Evolutionary conservation across 2,797 vertebrate species (phyloP).

Genomic region (Rachycentron canadum): DNA sequence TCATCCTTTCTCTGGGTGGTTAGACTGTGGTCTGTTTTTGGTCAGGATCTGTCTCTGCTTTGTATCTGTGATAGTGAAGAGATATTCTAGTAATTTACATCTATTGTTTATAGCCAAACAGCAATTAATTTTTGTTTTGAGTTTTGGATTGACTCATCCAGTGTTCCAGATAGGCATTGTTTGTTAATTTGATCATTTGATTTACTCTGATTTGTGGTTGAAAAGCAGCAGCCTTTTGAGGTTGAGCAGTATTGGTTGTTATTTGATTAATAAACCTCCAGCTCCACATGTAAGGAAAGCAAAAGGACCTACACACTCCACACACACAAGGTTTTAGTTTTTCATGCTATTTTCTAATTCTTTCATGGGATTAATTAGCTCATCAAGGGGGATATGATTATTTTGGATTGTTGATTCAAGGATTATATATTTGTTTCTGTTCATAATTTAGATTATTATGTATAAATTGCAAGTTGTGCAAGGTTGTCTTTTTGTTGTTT

Average conservation of each 20-base stretch:
- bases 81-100: neutral
- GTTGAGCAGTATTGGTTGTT: neutral
- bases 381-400: neutral
- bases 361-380: neutral
- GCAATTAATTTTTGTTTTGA: neutral
- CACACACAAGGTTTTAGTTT: neutral
- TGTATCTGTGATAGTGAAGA: neutral
- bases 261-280: neutral
- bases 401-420: neutral
- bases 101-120: neutral
- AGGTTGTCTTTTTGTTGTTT: neutral
- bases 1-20: neutral
- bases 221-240: neutral
- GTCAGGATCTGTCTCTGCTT: constrained; percentile 4
- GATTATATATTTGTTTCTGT: neutral
- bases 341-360: neutral
- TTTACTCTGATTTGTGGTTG: neutral
- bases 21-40: neutral
- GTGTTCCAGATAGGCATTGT: neutral
- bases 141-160: neutral
- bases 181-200: neutral
- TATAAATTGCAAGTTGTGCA: too few relatives aligned
- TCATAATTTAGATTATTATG: neutral
- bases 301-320: neutral
- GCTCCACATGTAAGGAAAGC: neutral